A percentile compares a stretch with the other conserved stretches of the same genome.
These are phyloP conservation scores for Dasypolia templi DNA, from an alignment of 2,888 invertebrate species.

Conservation along the genomic window DNA sequence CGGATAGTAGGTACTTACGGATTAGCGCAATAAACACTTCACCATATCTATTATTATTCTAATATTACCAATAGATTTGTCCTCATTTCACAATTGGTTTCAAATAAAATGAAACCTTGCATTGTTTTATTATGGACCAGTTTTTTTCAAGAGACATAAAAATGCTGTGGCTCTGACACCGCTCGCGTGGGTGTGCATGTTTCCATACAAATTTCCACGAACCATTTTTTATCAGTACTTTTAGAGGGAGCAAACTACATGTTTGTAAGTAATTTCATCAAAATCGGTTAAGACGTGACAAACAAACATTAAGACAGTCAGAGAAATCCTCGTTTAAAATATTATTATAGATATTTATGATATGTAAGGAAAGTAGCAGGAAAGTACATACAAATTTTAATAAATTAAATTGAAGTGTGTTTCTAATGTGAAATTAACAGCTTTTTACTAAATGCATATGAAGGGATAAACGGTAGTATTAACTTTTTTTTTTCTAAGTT, in stretches of 20 bases:
- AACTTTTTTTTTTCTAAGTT: too few species aligned
- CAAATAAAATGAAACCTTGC: not conserved
- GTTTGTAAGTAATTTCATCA: not conserved
- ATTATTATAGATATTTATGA: too few species aligned
- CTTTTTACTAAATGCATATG: too few species aligned
- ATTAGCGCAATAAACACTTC: constrained; percentile 32
- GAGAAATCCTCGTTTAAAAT: too few species aligned
- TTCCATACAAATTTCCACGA: not conserved
- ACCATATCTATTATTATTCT: constrained; percentile 30
- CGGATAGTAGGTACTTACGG: constrained; percentile 2
- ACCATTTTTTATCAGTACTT: not conserved
- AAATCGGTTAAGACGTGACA: not conserved
- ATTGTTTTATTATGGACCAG: not conserved
- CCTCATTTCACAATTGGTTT: constrained; percentile 45
- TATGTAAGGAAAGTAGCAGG: too few species aligned
- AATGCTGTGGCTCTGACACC: not conserved
- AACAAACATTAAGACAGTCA: not conserved
- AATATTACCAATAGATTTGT: constrained; percentile 33
- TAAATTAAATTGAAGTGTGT: too few species aligned
- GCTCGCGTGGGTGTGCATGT: not conserved
- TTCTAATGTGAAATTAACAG: too few species aligned
- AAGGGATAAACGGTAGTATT: too few species aligned
- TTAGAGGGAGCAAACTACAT: not conserved
- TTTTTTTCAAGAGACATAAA: not conserved
- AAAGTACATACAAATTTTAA: too few species aligned